phyloP scores from a whole-genome alignment of 2,888 invertebrate species.

The Camponotus fellah region DNA sequence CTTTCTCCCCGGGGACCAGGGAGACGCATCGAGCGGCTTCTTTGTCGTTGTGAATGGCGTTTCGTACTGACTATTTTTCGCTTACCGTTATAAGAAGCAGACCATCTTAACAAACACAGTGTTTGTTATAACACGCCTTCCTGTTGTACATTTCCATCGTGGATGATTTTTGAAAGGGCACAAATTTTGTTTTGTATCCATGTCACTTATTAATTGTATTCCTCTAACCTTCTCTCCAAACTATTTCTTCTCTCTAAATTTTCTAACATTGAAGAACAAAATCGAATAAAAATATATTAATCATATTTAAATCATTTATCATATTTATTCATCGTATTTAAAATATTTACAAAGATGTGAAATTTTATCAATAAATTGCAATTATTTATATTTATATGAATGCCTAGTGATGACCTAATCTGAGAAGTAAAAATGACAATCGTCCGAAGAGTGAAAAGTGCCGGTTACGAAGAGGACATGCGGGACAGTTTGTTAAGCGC shows the following conservation, averaged over 20 bases:
- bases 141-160: constrained; percentile 2
- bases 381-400: background rate
- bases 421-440: constrained; percentile 23
- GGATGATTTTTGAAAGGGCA: constrained; percentile 26
- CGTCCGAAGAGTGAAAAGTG: constrained; percentile 67
- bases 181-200: constrained; percentile 8
- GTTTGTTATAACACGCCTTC: constrained; percentile 66
- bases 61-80: constrained; percentile 80
- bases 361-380: background rate
- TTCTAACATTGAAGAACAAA: background rate
- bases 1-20: constrained; percentile 79
- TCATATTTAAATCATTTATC: no score
- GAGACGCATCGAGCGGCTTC: constrained; percentile 83
- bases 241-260: background rate
- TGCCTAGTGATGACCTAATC: background rate
- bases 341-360: background rate
- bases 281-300: background rate
- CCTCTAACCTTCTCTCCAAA: background rate
- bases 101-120: constrained; percentile 56
- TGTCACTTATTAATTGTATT: background rate
- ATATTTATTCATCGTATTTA: no score
- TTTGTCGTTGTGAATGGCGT: constrained; percentile 82
- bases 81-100: constrained; percentile 75
- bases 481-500: constrained; percentile 73
- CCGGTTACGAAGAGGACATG: constrained; percentile 67